These are phyloP conservation scores for Galagoides demidoff DNA, from an alignment of 2,797 vertebrate species.

Conservation along the genomic window DNA sequence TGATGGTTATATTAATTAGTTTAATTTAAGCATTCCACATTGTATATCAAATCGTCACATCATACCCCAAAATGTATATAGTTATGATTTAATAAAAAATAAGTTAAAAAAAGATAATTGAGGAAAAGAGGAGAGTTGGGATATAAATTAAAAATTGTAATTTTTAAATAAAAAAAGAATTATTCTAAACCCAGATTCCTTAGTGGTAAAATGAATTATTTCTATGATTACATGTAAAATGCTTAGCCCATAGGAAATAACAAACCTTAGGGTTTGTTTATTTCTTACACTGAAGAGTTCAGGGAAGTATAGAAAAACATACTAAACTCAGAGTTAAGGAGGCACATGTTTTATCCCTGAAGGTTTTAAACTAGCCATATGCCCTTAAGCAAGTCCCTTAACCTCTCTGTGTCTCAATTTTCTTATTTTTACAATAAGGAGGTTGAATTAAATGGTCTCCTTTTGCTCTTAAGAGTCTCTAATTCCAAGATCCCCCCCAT, in stretches of 20 bases:
- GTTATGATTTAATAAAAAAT: no score
- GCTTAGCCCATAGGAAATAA: slow-evolving; percentile 24
- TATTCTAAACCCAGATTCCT: background rate
- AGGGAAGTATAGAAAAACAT: background rate
- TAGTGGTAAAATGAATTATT: slow-evolving; percentile 2
- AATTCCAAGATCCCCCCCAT: slow-evolving; percentile 59
- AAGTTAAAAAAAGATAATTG: no score
- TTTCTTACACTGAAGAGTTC: background rate
- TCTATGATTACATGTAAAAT: background rate
- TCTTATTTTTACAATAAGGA: slow-evolving; percentile 51
- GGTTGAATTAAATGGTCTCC: slow-evolving; percentile 44
- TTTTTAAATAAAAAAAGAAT: background rate
- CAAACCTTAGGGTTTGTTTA: background rate
- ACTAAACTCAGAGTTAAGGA: background rate
- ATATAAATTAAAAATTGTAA: no score
- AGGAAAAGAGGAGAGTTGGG: no score
- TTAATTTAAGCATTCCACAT: no score
- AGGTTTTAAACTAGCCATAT: background rate
- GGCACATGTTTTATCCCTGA: slow-evolving; percentile 28
- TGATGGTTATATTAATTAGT: no score
- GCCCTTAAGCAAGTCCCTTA: slow-evolving; percentile 18
- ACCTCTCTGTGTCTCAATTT: slow-evolving; percentile 5
- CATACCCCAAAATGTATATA: no score
- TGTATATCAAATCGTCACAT: no score
- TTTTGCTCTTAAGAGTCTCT: slow-evolving; percentile 52